phyloP scores from a whole-genome alignment of 2,113 vertebrate genomes.

The Peromyscus californicus region DNA sequence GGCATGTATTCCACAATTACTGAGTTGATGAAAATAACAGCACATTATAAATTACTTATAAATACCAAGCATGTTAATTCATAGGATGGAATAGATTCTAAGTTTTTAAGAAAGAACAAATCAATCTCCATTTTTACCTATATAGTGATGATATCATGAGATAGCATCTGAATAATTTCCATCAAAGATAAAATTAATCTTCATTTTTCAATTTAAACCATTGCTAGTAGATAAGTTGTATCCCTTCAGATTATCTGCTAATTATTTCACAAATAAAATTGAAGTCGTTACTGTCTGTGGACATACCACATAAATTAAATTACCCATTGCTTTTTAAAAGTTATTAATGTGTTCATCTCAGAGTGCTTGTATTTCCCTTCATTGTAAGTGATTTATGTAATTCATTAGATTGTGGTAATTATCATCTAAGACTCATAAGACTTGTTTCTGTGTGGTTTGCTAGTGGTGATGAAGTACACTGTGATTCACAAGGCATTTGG shows the following conservation, averaged over 20 bases:
- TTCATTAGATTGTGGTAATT: conserved; percentile 89
- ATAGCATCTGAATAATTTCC: conserved; percentile 73
- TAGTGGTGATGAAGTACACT: conserved; percentile 80
- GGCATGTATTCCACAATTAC: conserved; percentile 3
- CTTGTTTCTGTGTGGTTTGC: conserved; percentile 79
- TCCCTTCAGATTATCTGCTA: conserved; percentile 86
- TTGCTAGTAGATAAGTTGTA: conserved; percentile 70
- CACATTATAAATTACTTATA: conserved; percentile 22
- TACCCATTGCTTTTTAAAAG: conserved; percentile 81
- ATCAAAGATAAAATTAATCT: conserved; percentile 80
- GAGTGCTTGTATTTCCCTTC: conserved; percentile 84
- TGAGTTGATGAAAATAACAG: conserved; percentile 51
- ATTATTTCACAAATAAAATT: conserved; percentile 86
- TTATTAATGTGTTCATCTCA: conserved; percentile 87
- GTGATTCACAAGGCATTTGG: conserved; percentile 78
- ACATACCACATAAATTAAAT: conserved; percentile 85
- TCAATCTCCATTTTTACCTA: conserved; percentile 36
- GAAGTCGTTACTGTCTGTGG: conserved; percentile 80
- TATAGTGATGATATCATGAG: conserved; percentile 44
- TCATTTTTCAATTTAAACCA: conserved; percentile 82
- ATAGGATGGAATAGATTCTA: conserved; percentile 51
- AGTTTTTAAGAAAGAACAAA: background rate
- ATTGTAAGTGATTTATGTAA: conserved; percentile 89
- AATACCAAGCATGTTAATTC: background rate
- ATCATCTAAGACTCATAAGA: conserved; percentile 86